phyloP scores from a whole-genome alignment of 23 tunicate genomes.

The Phallusia fumigata region DNA sequence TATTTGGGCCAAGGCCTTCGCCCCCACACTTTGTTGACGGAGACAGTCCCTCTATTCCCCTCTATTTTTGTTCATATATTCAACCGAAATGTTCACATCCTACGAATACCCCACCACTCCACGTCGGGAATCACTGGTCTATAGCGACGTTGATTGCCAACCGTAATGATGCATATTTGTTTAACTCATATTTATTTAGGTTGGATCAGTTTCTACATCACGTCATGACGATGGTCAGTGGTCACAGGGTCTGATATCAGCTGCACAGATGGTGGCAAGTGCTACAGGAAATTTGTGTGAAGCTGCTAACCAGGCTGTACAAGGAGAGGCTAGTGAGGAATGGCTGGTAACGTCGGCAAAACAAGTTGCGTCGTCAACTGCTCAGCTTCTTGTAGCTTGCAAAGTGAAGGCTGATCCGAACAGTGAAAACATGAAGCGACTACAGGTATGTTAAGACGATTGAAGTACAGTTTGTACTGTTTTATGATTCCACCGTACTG shows the following conservation, averaged over 20 bases:
- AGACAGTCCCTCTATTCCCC: no score
- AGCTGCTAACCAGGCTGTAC: conserved; percentile 96
- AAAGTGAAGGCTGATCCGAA: conserved; percentile 97
- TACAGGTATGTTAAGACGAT: conserved; percentile 53
- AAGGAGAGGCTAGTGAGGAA: conserved; percentile 94
- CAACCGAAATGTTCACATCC: no score
- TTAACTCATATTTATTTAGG: conserved; percentile 25
- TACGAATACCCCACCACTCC: no score
- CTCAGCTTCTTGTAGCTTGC: conserved; percentile 94
- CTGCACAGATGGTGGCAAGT: conserved; percentile 95
- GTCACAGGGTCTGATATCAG: conserved; percentile 89
- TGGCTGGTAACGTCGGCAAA: conserved; percentile 88
- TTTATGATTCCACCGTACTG: no score
- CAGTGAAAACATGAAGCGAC: conserved; percentile 95
- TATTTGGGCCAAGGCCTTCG: no score
- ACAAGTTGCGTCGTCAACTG: conserved; percentile 91
- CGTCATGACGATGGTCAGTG: conserved; percentile 95
- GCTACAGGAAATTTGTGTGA: conserved; percentile 94
- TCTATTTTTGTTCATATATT: no score
- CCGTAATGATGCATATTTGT: no score
- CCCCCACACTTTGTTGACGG: no score
- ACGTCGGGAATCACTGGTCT: no score
- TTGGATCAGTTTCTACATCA: conserved; percentile 53
- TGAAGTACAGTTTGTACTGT: no score
- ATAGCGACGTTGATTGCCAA: no score